Base-by-base conservation (phyloP, 1,140 invertebrate genomes). In the Drosophila fuyamai region DNA sequence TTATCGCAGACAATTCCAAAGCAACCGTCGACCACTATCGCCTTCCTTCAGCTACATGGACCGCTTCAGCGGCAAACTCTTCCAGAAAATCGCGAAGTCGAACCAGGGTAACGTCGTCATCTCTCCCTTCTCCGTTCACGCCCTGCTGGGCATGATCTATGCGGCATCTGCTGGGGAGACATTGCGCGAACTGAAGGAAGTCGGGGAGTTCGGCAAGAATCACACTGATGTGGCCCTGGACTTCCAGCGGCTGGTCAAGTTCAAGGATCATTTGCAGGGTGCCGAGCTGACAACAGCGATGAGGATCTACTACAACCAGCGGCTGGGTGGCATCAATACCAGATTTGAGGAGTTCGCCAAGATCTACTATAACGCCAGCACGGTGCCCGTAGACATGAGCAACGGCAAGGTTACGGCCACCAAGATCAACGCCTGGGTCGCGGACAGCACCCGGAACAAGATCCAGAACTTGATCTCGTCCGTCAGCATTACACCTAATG, bases 81-180 rank as follows among this genome's bases (percentile, higher is more conserved):
- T 79, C 48, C 68, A 82, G 36, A 36, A 51, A 1, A 72, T 92
- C 6, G 32, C 63, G 0, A 5, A 32, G 16, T 12, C 61, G 50
- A 0, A 18, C 27, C 7, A 46, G 7, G 8, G 43, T 5, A 90
- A 91, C 50, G 38, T 92, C 3, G 71, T 90, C 40, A 79, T 78
- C 29, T 92, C 91, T 0, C 91, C 91, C 6, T 58, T 83, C 13
- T 90, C 90, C 6, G 23, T 92, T 5, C 91, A 92, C 29, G 47
- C 74, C 35, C 55, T 90, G 10, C 27, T 92, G 32, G 59, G 47
- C 10, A 32, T 91, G 44, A 47, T 92, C 4, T 86, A 70, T 16
- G 67, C 58, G 6, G 65, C 59, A 1, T 78, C 91, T 8, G 35
- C 7, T 6, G 79, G 76, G 0, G 47, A 63, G 1, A 92, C 91